Base-by-base conservation (phyloP, 2,113 vertebrate genomes). In the Sitta europaea region DNA sequence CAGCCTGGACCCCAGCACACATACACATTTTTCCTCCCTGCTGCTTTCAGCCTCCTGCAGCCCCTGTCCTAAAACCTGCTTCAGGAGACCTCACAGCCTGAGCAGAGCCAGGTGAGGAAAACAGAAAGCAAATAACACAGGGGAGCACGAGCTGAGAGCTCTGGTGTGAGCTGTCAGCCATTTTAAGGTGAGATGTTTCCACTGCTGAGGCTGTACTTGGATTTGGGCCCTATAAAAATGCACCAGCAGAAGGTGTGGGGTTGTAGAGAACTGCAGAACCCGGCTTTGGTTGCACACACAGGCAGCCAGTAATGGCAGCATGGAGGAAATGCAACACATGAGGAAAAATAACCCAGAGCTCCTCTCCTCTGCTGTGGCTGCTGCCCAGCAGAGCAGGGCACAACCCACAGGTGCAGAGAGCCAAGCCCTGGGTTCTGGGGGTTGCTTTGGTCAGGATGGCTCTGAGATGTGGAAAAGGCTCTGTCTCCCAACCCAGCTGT, bases 211-310 rank as follows among this genome's bases (percentile, higher is more conserved):
- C 72, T 27, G 42, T 2, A 2, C 67, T 50, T 61, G 24, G 29
- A 71, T 74, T 84, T 51, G 80, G 89, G 80, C 38, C 95, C 90
- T 77, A 66, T 43, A 90, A 93, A 94, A 92, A 90, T 75, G 11
- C 89, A 50, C 3, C n/a, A 54, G 10, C 95, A 92, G 95, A 91
- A 95, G 95, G 93, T 62, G 90, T 84, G 92, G 93, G 95, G 89
- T 43, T 74, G 92, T 10, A 66, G 89, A 76, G 91, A 80, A 19
- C 83, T 35, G 93, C 58, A 83, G 59, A 92, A 13, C 33, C 18
- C 24, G 3, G 59, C 70, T 77, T 29, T 38, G 83, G 51, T 91
- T 38, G 15, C 80, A 86, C 73, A 70, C 0, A 4, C 67, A 40
- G 61, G 76, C 88, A 89, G 16, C 47, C 53, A 23, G 19, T 38